Evolutionary conservation across 2,888 invertebrate species (phyloP), one percentile per base, ranked within the genome.

Genomic region (Chloroclysta siterata): DNA sequence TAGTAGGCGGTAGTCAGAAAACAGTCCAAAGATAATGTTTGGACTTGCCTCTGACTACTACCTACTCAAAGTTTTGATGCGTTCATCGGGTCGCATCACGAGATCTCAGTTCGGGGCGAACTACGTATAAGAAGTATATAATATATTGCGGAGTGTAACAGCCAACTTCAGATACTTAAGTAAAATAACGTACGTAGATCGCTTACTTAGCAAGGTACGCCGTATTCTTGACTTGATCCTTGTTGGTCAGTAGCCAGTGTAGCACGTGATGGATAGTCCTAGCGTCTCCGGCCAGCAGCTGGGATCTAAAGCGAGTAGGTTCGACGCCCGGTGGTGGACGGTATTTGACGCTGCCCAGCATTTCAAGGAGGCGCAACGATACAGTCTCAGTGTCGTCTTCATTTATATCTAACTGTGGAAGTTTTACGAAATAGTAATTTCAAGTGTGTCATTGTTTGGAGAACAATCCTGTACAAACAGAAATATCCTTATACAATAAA

Each of bases 271-370:
- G 96, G 55, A 98, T 94, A 0, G 96, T 94, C 71, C 94, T 93
- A 54, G 96, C 94, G 72, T 97, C 96, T 15, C 97, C 98, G 59
- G 93, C 92, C 6, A 93, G 80, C 47, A 94, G 75, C 65, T 89
- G 89, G 0, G 88, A 81, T 46, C 93, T 84, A 72, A 94, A 94
- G 54, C 76, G 71, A 4, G 89, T 76, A n/a, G 94, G 85, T 66
- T 93, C 90, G 13, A 87, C 81, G 5, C 84, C 85, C 2, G 93
- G 90, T 22, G 94, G 93, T 2, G 97, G 97, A 52, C 95, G 95
- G 81, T 97, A 98, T 85, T 97, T 97, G n/a, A 98, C 94, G 66
- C 96, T 94, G 63, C 96, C 93, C 15, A 98, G 88, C 84, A 95
- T 93, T 72, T 95, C 95, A 62, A 97, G 89, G 54, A 97, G 93